phyloP scores from a whole-genome alignment of 64 coral and sea anemone species.

The Anthopleura sola region DNA sequence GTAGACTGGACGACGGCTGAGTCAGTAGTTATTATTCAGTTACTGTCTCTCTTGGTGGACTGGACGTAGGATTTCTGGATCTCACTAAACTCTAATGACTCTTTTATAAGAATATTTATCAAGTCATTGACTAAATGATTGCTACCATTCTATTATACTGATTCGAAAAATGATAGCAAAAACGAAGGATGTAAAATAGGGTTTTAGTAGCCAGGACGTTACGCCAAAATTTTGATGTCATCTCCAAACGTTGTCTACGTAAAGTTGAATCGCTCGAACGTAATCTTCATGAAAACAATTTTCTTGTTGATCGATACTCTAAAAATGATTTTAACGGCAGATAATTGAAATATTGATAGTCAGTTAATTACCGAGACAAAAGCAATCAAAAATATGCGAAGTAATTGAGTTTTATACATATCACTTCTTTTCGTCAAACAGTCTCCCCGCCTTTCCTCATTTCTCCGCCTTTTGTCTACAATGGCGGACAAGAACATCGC shows the following conservation, averaged over 20 bases:
- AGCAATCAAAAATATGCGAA: not conserved
- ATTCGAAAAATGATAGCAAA: conserved; percentile 1
- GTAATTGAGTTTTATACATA: not conserved
- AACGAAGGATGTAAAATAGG: not conserved
- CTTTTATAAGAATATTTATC: conserved; percentile 9
- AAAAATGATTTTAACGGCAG: not conserved
- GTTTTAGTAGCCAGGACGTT: not conserved
- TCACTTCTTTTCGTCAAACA: not conserved
- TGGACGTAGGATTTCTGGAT: conserved; percentile 11
- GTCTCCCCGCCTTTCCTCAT: conserved; percentile 7
- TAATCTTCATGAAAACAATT: not conserved
- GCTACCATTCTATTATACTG: not conserved
- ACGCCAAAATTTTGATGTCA: not conserved
- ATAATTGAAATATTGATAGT: not conserved
- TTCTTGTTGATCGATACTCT: not conserved
- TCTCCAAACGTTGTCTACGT: not conserved
- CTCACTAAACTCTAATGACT: not conserved
- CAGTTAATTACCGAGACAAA: not conserved
- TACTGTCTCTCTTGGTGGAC: not conserved
- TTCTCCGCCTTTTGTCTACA: conserved; percentile 8
- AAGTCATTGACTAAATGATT: not conserved
- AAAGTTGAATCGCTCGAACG: not conserved
- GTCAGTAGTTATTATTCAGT: not conserved
- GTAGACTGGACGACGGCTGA: not conserved
- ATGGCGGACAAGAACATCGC: not conserved